Evolutionary conservation across 2,797 vertebrate genomes (phyloP), one percentile per base, ranked within the genome.

Genomic region (Yasuhikotakia modesta): DNA sequence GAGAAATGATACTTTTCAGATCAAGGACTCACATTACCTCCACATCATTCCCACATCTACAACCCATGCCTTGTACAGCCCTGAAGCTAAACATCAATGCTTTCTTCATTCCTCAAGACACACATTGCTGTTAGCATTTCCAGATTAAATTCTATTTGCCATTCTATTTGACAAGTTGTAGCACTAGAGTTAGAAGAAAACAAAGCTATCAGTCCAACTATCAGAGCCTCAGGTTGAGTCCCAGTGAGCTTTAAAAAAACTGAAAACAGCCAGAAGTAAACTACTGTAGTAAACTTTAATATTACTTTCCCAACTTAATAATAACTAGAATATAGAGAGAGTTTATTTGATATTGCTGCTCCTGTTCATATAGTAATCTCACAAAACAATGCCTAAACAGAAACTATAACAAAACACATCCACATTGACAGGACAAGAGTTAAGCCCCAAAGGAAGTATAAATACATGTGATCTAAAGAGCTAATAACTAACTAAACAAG

Each of bases 251-350:
- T 35, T 50, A n/a, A 61, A 73, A 35, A 50, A 63, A 13, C 24
- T 63, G n/a, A n/a, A 52, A 63, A 32, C n/a, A 63, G 60, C 32
- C 72, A 64, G 21, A 52, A 24, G 30, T 73, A 64, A 63, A 64
- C 8, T 64, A 43, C 8, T 11, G 2, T 8, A n/a, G n/a, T n/a
- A n/a, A n/a, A n/a, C n/a, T n/a, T n/a, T n/a, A n/a, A n/a, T n/a
- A n/a, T n/a, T n/a, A n/a, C n/a, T n/a, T n/a, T n/a, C n/a, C n/a
- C n/a, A n/a, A n/a, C n/a, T n/a, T n/a, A n/a, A n/a, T n/a, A n/a
- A n/a, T n/a, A n/a, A n/a, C n/a, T n/a, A n/a, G n/a, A n/a, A n/a
- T n/a, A n/a, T n/a, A n/a, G n/a, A n/a, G n/a, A n/a, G n/a, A n/a
- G n/a, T n/a, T n/a, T n/a, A n/a, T n/a, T n/a, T n/a, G n/a, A n/a